Conservation (phyloP, 2,888 invertebrate species). For the Eurytoma californica region DNA sequence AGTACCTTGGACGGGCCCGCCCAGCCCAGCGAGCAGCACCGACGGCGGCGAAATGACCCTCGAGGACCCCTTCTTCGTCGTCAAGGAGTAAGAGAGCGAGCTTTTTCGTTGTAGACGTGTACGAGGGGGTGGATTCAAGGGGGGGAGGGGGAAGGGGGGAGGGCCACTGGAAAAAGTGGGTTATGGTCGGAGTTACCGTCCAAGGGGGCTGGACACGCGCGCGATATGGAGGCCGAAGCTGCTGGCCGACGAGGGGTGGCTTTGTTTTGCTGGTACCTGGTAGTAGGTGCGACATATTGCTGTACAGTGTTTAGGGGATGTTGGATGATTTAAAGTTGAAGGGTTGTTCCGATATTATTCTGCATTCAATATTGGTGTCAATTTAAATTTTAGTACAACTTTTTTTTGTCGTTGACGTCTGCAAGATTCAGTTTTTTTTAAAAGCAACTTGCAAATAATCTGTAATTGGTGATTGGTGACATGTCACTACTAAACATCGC, state of each 20-base stretch:
- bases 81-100: slow-evolving; percentile 92
- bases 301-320: neutral
- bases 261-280: slow-evolving; percentile 4
- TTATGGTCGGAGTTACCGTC: neutral
- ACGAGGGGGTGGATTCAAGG: neutral
- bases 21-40: neutral
- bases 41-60: slow-evolving; percentile 86
- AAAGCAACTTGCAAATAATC: too few species aligned
- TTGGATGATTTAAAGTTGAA: neutral
- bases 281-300: neutral
- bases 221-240: neutral
- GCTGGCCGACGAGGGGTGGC: neutral
- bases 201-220: neutral
- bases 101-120: neutral
- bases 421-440: too few species aligned
- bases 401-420: too few species aligned
- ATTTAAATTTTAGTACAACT: too few species aligned
- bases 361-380: too few species aligned
- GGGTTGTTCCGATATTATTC: too few species aligned
- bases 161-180: neutral
- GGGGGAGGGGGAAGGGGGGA: neutral
- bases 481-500: too few species aligned
- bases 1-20: neutral
- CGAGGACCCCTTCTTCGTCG: slow-evolving; percentile 99
- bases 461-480: too few species aligned